Evolutionary conservation across 2,797 vertebrate species (phyloP).

Genomic region (Betta splendens): DNA sequence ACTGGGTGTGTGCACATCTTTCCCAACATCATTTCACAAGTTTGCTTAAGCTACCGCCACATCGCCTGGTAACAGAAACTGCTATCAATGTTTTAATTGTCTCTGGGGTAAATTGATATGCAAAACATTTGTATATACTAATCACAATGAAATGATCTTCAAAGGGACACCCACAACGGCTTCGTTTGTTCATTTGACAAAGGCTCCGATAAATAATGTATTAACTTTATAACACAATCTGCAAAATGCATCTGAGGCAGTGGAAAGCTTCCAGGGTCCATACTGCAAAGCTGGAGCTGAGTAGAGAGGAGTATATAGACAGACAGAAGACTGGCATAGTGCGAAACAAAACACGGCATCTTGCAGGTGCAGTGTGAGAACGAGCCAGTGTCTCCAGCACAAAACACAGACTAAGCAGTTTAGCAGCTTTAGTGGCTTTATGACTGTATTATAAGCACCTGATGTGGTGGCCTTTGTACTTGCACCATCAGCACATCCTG

Average conservation of each 20-base stretch:
- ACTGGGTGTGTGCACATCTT: slow-evolving; percentile 35
- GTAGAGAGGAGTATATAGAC: background rate
- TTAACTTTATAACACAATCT: background rate
- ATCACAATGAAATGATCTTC: too few species aligned
- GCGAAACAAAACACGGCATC: slow-evolving; percentile 10
- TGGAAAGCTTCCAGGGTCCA: background rate
- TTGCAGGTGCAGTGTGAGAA: slow-evolving; percentile 30
- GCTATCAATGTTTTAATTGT: background rate
- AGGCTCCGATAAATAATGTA: background rate
- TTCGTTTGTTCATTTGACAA: too few species aligned
- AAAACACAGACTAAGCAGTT: slow-evolving; percentile 52
- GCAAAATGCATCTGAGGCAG: background rate
- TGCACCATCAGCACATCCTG: slow-evolving; percentile 54
- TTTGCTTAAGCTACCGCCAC: background rate
- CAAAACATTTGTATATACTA: too few species aligned
- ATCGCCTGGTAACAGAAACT: background rate
- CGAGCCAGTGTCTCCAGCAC: slow-evolving; percentile 2
- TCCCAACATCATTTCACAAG: too few species aligned
- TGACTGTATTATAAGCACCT: slow-evolving; percentile 55
- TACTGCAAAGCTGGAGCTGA: slow-evolving; percentile 2
- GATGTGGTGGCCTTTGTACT: slow-evolving; percentile 44
- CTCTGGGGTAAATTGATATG: too few species aligned
- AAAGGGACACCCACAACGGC: too few species aligned
- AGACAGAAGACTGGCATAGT: slow-evolving; percentile 14
- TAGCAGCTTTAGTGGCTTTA: slow-evolving; percentile 36